phyloP scores from a whole-genome alignment of 2,888 invertebrate genomes.

The Acleris sparsana region DNA sequence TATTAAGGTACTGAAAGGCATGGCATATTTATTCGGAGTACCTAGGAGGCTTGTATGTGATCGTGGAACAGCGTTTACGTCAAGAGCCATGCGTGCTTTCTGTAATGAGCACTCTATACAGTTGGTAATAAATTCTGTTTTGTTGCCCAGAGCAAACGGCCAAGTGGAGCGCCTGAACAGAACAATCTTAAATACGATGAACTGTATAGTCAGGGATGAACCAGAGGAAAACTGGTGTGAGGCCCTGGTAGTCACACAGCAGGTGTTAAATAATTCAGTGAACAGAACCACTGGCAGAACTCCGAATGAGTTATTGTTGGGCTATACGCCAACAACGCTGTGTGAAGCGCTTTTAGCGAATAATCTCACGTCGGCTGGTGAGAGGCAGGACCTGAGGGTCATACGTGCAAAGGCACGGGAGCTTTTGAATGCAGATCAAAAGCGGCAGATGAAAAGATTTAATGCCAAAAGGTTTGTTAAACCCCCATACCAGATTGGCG shows the following conservation, averaged over 20 bases:
- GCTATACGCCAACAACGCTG: conserved; percentile 9
- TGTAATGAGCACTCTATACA: too few relatives aligned
- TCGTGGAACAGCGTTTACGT: neutral
- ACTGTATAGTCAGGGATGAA: too few relatives aligned
- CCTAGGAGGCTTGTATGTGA: neutral
- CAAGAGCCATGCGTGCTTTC: too few relatives aligned
- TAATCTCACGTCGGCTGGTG: neutral
- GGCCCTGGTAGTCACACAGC: conserved; percentile 16
- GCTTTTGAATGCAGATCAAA: neutral
- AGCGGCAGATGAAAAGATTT: conserved; percentile 13
- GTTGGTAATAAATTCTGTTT: too few relatives aligned
- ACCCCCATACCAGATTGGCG: conserved; percentile 1
- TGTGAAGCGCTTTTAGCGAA: conserved; percentile 3
- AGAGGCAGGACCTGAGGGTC: neutral
- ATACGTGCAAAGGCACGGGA: neutral
- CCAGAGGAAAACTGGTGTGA: conserved; percentile 10
- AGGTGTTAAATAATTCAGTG: conserved; percentile 13
- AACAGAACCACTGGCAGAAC: conserved; percentile 16
- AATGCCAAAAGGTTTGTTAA: conserved; percentile 8
- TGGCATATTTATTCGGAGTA: neutral
- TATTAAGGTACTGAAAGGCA: too few relatives aligned
- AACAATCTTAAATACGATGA: too few relatives aligned
- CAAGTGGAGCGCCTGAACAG: too few relatives aligned
- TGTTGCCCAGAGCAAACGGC: too few relatives aligned
- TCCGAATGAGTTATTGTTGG: conserved; percentile 11